Evolutionary conservation across 1,140 invertebrate species (phyloP), one percentile per base, ranked within the genome.

Genomic region (Zeugodacus cucurbitae): DNA sequence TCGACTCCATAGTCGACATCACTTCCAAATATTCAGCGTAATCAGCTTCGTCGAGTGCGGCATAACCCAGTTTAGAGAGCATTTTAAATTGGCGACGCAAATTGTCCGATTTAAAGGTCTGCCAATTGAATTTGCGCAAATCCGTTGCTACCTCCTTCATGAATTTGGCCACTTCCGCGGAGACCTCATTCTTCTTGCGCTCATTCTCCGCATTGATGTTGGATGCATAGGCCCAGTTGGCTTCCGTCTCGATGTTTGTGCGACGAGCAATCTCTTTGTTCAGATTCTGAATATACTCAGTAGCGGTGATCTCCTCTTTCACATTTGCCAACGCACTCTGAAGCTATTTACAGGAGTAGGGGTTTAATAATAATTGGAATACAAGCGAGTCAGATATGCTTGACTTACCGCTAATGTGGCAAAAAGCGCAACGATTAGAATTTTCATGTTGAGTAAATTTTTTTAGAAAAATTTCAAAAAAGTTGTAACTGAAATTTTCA

Each of bases 171-270:
- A 90, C 74, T 32, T 94, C 91, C 0, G 90, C 90, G 3, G 94
- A 93, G 1, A 93, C 89, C 86, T 94, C 93, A 26, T 94, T 91
- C 91, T 95, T 95, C 62, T 93, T 94, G 54, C 94, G 94, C 14
- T 96, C 94, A 91, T 97, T 97, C 59, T 95, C 94, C 87, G 96
- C 95, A 1, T 96, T 97, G 22, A 97, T 94, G 91, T 97, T 96
- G 0, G 96, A 96, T 1, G 95, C 95, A 89, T 97, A 97, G 10
- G 94, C 94, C 96, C 96, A 97, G 54, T 95, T 93, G 0, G 95
- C 95, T 1, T 94, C 90, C 1, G 94, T 94, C 0, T 94, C 93
- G 17, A 94, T 93, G 90, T 96, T 95, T 87, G 94, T 94, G 91
- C 95, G 95, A 86, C 93, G 89, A 2, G 94, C 95, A n/a, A 94